A percentile compares a stretch with the other conserved stretches of the same genome.
phyloP scores from a whole-genome alignment of 2,888 invertebrate genomes.

The Petrophora chlorosata region DNA sequence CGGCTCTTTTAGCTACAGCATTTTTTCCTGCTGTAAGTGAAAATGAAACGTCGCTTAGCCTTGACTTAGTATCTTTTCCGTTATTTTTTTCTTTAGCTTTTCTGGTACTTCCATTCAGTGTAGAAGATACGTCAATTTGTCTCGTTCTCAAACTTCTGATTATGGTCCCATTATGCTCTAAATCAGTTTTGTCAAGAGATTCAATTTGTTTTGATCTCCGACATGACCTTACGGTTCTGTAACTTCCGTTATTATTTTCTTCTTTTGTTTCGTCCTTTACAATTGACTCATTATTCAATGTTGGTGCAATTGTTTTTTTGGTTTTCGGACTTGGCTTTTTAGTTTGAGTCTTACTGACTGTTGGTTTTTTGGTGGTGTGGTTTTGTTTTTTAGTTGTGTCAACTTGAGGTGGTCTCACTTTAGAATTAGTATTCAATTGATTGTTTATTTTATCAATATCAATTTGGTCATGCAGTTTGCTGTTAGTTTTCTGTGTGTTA shows the following conservation, averaged over 20 bases:
- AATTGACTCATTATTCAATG: conserved; percentile 5
- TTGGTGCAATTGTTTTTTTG: conserved; percentile 9
- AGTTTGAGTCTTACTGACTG: conserved; percentile 7
- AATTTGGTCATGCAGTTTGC: neutral
- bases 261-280: conserved; percentile 14
- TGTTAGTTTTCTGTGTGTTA: neutral
- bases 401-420: neutral
- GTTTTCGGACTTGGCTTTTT: conserved; percentile 6
- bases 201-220: conserved; percentile 20
- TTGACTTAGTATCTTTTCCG: conserved; percentile 1
- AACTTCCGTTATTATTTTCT: conserved; percentile 12
- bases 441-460: neutral
- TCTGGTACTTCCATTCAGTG: neutral
- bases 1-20: conserved; percentile 2
- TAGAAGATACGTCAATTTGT: conserved; percentile 5
- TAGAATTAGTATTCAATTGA: conserved; percentile 1
- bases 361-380: conserved; percentile 4
- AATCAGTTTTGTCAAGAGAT: conserved; percentile 24
- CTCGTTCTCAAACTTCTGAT: conserved; percentile 22
- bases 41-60: conserved; percentile 19
- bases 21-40: conserved; percentile 7
- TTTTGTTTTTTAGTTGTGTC: neutral
- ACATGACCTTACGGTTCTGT: conserved; percentile 30
- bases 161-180: conserved; percentile 16
- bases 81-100: conserved; percentile 3